phyloP scores from a whole-genome alignment of 2,888 invertebrate genomes.

The Drosophila borborema region DNA sequence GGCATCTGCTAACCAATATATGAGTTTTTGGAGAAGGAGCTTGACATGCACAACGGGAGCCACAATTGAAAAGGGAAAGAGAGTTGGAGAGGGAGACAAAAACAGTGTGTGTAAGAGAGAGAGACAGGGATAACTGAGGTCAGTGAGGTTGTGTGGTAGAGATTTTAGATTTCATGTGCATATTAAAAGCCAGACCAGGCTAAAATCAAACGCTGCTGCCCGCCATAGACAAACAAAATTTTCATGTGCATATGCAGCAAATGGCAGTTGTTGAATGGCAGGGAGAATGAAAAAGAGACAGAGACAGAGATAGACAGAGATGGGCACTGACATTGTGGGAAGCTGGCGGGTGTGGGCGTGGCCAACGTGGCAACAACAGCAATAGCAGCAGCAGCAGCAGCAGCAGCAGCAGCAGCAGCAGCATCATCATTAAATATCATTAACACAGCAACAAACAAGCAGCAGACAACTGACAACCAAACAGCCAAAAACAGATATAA shows the following conservation, averaged over 20 bases:
- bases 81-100: not conserved
- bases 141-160: conserved; percentile 19
- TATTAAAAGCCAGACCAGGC: conserved; percentile 66
- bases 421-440: conserved; percentile 81
- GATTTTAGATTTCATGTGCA: conserved; percentile 68
- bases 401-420: too few species aligned
- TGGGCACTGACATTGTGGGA: not conserved
- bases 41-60: conserved; percentile 3
- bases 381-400: conserved; percentile 46
- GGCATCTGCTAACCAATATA: conserved; percentile 69
- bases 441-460: conserved; percentile 78
- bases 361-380: conserved; percentile 34
- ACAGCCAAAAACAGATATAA: conserved; percentile 51
- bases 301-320: not conserved
- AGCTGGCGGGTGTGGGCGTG: conserved; percentile 18
- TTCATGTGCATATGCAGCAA: conserved; percentile 67
- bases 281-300: not conserved
- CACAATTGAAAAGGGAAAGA: conserved; percentile 7
- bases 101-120: not conserved
- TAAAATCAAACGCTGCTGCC: conserved; percentile 67
- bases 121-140: not conserved
- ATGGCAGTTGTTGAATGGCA: conserved; percentile 49
- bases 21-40: conserved; percentile 44
- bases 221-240: conserved; percentile 74
- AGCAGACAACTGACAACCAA: conserved; percentile 53